Evolutionary conservation across 2,888 invertebrate species (phyloP).

Genomic region (Villa cingulata): DNA sequence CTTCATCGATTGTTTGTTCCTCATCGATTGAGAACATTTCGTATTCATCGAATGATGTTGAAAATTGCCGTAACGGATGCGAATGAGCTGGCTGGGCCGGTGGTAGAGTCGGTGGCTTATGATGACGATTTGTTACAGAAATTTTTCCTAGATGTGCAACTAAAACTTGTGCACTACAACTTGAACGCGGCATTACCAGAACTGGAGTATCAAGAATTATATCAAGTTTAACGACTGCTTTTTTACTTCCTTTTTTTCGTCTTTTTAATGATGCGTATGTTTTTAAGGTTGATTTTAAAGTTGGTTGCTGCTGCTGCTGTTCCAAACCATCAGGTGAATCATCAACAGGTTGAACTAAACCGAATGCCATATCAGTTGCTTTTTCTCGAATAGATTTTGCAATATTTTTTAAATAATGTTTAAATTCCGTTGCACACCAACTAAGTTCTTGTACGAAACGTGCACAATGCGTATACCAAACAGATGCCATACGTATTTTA

Average conservation of each 20-base stretch:
- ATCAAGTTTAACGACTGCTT: conserved; percentile 39
- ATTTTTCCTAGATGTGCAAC: conserved; percentile 89
- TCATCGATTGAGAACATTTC: conserved; percentile 16
- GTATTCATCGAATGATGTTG: conserved; percentile 6
- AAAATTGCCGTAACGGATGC: not conserved
- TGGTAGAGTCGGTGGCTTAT: conserved; percentile 9
- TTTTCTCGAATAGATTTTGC: conserved; percentile 77
- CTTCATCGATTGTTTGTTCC: conserved; percentile 5
- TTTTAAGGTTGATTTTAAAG: not conserved
- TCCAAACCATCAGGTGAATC: conserved; percentile 23
- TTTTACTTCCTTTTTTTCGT: not conserved
- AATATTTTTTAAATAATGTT: conserved; percentile 61
- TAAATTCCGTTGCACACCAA: conserved; percentile 81
- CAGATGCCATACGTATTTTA: conserved; percentile 61
- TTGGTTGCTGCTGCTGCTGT: not conserved
- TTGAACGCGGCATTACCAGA: conserved; percentile 68
- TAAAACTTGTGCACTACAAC: conserved; percentile 66
- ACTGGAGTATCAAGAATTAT: conserved; percentile 83
- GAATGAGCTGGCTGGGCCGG: not conserved
- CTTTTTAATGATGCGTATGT: not conserved
- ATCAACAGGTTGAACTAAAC: conserved; percentile 57
- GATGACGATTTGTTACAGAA: conserved; percentile 40
- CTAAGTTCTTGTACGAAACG: conserved; percentile 72
- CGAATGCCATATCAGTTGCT: conserved; percentile 87
- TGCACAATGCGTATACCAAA: conserved; percentile 89